These are phyloP conservation scores for Ursus arctos DNA, from an alignment of 2,113 vertebrate species.

Conservation along the genomic window DNA sequence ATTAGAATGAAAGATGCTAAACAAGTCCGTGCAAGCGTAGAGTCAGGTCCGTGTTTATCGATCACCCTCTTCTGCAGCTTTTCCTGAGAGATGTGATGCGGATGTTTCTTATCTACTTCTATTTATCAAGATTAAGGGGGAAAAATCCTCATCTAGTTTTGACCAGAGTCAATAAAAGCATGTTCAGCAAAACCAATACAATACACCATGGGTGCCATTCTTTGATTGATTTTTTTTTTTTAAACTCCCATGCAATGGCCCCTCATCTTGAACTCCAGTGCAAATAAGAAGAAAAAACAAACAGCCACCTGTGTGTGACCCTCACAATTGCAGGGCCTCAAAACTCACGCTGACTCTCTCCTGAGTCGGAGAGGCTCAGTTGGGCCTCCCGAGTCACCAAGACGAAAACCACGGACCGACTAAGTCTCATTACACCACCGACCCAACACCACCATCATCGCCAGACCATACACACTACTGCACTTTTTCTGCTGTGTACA, in stretches of 20 bases:
- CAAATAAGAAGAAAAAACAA: not conserved
- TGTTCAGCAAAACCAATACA: slow-evolving; percentile 34
- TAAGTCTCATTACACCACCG: rapidly evolving
- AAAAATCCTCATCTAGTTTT: not conserved
- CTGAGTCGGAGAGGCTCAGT: not conserved
- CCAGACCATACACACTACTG: not conserved
- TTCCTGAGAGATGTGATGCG: slow-evolving; percentile 46
- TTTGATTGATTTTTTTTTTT: slow-evolving; percentile 1
- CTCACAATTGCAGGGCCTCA: not conserved
- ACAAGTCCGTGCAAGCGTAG: not conserved
- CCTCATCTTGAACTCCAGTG: not conserved
- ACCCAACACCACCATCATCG: not conserved
- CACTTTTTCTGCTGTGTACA: not conserved
- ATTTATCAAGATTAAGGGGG: slow-evolving; percentile 51
- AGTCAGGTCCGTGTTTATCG: slow-evolving; percentile 57
- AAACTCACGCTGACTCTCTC: not conserved
- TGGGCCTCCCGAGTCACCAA: not conserved
- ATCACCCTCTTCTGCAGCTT: slow-evolving; percentile 19
- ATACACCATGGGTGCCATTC: not conserved
- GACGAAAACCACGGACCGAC: not conserved
- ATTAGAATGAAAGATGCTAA: slow-evolving; percentile 58
- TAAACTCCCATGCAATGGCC: not conserved
- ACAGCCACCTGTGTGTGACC: not conserved
- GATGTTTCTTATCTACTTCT: slow-evolving; percentile 19
- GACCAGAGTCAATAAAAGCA: slow-evolving; percentile 55